A percentile compares a stretch with the other conserved stretches of the same genome.
Conservation (phyloP, 1,140 invertebrate genomes). For the Nasonia vitripennis region DNA sequence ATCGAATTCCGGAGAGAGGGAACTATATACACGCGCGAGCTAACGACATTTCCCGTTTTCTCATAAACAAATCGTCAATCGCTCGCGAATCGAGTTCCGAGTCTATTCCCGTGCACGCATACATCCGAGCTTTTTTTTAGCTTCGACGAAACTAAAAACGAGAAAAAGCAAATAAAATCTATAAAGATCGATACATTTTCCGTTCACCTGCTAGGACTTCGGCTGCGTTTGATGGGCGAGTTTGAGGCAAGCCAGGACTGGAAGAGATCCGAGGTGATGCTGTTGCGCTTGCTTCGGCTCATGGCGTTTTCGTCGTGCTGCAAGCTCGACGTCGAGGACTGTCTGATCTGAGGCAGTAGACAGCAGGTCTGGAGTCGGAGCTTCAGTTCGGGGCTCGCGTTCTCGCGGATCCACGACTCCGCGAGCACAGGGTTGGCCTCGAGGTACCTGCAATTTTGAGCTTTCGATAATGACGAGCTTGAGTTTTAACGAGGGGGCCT, state of each 20-base stretch:
- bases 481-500: neutral
- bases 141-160: neutral
- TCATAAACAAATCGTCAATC: neutral
- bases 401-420: conserved; percentile 84
- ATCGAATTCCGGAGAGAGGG: neutral
- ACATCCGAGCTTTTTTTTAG: no score
- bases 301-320: conserved; percentile 65
- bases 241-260: conserved; percentile 87
- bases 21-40: neutral
- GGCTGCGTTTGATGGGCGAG: conserved; percentile 77
- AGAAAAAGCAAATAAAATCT: neutral
- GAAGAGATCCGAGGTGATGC: conserved; percentile 89
- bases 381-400: conserved; percentile 80
- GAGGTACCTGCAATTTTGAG: conserved; percentile 69
- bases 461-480: neutral
- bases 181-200: neutral
- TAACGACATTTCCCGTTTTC: neutral
- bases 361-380: conserved; percentile 70
- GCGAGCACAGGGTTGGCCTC: conserved; percentile 77
- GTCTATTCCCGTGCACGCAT: neutral
- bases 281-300: conserved; percentile 77
- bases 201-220: conserved; percentile 78
- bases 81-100: neutral
- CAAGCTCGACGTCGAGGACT: conserved; percentile 70
- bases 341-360: conserved; percentile 57